Evolutionary conservation across 2,113 vertebrate species (phyloP).

Genomic region (Paraplagusia blochii): DNA sequence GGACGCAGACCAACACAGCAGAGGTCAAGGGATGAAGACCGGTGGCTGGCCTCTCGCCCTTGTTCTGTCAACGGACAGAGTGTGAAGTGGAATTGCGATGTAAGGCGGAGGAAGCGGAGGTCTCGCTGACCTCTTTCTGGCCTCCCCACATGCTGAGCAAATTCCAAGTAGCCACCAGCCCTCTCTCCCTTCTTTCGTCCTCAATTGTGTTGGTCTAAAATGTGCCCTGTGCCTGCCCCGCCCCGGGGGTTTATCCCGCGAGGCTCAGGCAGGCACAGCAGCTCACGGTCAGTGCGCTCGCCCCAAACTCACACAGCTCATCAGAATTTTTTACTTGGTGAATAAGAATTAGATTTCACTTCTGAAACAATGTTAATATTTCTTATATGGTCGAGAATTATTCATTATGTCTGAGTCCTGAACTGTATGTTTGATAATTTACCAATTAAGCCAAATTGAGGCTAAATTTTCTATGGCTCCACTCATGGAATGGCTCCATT

Average conservation of each 20-base stretch:
- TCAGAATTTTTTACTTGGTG: too few species aligned
- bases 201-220: constrained; percentile 40
- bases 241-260: constrained; percentile 39
- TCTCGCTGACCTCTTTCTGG: constrained; percentile 15
- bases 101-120: constrained; percentile 30
- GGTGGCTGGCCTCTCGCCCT: constrained; percentile 9
- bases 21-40: constrained; percentile 26
- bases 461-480: constrained; percentile 41
- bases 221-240: constrained; percentile 44
- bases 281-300: constrained; percentile 61
- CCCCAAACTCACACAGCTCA: constrained; percentile 79
- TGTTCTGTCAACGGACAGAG: constrained; percentile 12
- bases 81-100: constrained; percentile 25
- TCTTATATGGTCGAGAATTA: too few species aligned
- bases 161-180: constrained; percentile 13
- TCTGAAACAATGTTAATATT: too few species aligned
- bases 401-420: too few species aligned
- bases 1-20: constrained; percentile 50
- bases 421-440: too few species aligned
- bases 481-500: too few species aligned
- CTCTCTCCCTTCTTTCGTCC: constrained; percentile 2
- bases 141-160: constrained; percentile 9
- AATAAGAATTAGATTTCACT: too few species aligned
- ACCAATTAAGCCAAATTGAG: constrained; percentile 24
- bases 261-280: constrained; percentile 40